Base-by-base conservation (phyloP, 2,888 invertebrate species). In the Limnephilus auricula region DNA sequence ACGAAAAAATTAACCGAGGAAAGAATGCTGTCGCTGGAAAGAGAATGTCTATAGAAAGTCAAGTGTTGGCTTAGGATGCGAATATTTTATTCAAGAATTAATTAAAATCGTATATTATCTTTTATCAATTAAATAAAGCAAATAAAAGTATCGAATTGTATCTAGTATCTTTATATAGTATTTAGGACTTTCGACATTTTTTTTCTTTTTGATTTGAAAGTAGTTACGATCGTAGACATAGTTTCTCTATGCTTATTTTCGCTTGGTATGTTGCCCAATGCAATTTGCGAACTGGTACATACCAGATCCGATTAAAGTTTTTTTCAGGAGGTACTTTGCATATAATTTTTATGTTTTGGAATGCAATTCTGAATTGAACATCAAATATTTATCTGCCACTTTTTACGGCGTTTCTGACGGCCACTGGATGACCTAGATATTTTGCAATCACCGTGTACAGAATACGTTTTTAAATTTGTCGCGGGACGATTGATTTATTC, bases 391-490 rank as follows among this genome's bases (percentile, higher is more conserved):
- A 34, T 37, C 82, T 80, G 31, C 34, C 34, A 12, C 31, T 82
- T 80, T 82, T 82, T 25, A 34, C 34, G 13, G 82, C 34, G 25
- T 34, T 34, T 82, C 25, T 85, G 85, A 40, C 31, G 85, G 85
- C 15, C 85, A 40, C 40, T 85, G 30, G 40, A 30, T 45, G 85
- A 85, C 85, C 85, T 40, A 85, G 34, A 85, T 85, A n/a, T 85
- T 85, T 40, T 84, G 84, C 85, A 40, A n/a, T 40, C 12, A 34
- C 25, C 40, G 40, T 85, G 45, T n/a, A 30, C 10, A 40, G 85
- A 37, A 85, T 85, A 40, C 82, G 34, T 18, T 82, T 80, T 82
- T 34, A 37, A 82, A 25, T 34, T 82, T 82, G 65, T 65, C 65
- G n/a, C 65, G 9, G 65, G 65, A 65, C 65, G 65, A 65, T n/a